Percentiles rank a stretch among this genome's conserved stretches.
Conservation (phyloP, 2,113 vertebrate species). For the Tamias sibiricus region DNA sequence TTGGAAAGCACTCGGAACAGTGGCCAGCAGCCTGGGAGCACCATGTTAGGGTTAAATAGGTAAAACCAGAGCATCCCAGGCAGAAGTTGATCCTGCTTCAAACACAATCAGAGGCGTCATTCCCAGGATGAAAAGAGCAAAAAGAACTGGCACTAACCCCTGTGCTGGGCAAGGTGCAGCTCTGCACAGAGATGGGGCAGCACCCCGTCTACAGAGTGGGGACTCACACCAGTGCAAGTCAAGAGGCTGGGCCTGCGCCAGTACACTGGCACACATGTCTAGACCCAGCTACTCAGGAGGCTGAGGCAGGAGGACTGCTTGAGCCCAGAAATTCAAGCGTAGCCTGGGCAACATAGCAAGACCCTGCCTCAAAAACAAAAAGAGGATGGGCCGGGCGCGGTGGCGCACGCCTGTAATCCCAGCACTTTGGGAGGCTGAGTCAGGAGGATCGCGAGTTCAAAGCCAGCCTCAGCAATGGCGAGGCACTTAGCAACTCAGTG, state of each 20-base stretch:
- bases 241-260: neutral
- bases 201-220: neutral
- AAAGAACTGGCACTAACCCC: neutral
- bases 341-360: neutral
- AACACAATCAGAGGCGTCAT: neutral
- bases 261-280: neutral
- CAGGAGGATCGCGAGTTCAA: no score
- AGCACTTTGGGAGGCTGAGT: no score
- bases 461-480: no score
- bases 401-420: no score
- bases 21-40: neutral
- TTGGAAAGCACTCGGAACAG: neutral
- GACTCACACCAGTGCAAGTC: neutral
- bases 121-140: neutral
- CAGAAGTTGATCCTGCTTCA: neutral
- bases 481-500: no score
- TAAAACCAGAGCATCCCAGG: neutral
- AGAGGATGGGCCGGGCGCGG: no score
- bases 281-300: neutral
- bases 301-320: neutral
- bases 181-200: neutral
- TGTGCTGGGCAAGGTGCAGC: neutral
- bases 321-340: neutral
- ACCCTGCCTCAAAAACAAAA: no score
- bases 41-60: neutral